Conservation (phyloP, 2,797 vertebrate species). For the Syndactyla subalaris region DNA sequence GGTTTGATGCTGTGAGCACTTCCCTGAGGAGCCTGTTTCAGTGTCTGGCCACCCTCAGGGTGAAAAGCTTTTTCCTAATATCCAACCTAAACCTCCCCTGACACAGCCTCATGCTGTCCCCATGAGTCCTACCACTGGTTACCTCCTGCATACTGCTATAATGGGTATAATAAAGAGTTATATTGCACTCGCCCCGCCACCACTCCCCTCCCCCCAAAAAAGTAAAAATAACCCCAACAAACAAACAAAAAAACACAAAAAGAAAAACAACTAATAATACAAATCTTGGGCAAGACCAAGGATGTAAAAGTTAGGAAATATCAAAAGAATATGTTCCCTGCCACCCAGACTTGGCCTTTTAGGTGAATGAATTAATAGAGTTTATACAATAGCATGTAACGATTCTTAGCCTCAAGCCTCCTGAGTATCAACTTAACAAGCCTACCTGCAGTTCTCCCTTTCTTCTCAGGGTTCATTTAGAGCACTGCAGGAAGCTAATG, state of each 20-base stretch:
- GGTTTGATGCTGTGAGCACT: not conserved
- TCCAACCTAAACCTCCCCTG: not conserved
- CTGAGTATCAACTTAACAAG: not conserved
- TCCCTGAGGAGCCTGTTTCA: not conserved
- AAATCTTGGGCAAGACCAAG: not conserved
- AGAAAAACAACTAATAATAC: too few species aligned
- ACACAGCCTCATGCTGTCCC: not conserved
- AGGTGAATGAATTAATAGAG: not conserved
- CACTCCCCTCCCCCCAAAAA: too few species aligned
- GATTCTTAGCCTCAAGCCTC: slow-evolving; percentile 9
- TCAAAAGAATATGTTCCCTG: not conserved
- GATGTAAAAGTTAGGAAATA: not conserved
- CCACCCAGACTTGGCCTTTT: not conserved
- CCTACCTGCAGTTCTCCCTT: slow-evolving; percentile 1
- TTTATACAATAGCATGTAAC: not conserved
- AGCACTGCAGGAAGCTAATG: slow-evolving; percentile 21
- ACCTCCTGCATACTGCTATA: not conserved
- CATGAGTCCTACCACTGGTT: not conserved
- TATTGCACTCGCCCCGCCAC: not conserved
- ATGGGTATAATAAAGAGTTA: not conserved
- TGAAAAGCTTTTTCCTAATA: not conserved
- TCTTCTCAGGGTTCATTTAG: slow-evolving; percentile 10
- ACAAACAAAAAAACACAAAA: too few species aligned
- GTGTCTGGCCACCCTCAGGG: not conserved
- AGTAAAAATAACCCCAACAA: too few species aligned